These are phyloP conservation scores for Chaetodon trifascialis DNA, from an alignment of 2,113 vertebrate genomes.

Conservation along the genomic window DNA sequence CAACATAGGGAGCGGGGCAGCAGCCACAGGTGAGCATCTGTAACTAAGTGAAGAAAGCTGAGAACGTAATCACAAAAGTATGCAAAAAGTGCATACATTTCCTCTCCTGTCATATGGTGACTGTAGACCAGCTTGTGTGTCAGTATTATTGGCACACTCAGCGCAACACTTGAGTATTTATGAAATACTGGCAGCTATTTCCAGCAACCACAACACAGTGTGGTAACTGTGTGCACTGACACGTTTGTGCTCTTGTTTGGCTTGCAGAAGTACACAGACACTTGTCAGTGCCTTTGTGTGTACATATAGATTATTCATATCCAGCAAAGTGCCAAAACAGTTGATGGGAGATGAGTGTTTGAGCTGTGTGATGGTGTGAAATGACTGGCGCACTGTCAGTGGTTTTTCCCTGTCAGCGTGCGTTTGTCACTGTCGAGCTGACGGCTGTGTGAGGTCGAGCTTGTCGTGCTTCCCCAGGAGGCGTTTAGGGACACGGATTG, in stretches of 20 bases:
- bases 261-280: conserved; percentile 2
- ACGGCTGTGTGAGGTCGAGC: neutral
- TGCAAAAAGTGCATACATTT: neutral
- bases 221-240: conserved; percentile 3
- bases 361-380: conserved; percentile 15
- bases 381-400: neutral
- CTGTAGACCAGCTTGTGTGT: neutral
- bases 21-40: conserved; percentile 88
- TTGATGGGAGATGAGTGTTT: neutral
- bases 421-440: conserved; percentile 11
- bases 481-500: conserved; percentile 1
- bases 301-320: conserved; percentile 15
- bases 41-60: neutral
- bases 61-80: neutral
- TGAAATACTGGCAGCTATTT: neutral
- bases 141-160: neutral
- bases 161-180: neutral
- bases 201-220: neutral
- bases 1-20: conserved; percentile 91
- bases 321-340: neutral
- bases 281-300: conserved; percentile 19
- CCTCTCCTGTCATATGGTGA: neutral
- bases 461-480: neutral
- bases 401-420: conserved; percentile 6
- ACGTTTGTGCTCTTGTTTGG: neutral